A percentile compares a stretch with the other conserved stretches of the same genome.
Evolutionary conservation across 2,888 invertebrate species (phyloP).

Genomic region (Ectemnius lituratus): DNA sequence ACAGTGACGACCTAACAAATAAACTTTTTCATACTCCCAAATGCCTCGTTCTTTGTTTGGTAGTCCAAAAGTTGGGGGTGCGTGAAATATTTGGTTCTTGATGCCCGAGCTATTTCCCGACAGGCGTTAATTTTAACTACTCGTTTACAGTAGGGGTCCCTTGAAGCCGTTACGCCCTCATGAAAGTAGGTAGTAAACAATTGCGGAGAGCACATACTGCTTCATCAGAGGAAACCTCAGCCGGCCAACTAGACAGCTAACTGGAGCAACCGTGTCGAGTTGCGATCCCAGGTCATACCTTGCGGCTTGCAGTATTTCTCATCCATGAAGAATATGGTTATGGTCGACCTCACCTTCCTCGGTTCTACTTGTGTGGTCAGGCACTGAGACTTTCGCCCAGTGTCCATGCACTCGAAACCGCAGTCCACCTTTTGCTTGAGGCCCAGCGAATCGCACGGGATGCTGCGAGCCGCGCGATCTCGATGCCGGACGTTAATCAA

Average conservation of each 20-base stretch:
- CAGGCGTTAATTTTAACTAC: too few relatives aligned
- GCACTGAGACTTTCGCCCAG: conserved; percentile 2
- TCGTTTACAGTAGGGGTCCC: too few relatives aligned
- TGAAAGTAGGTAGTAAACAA: not conserved
- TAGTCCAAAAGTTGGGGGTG: too few relatives aligned
- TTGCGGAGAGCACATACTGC: not conserved
- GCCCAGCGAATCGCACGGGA: conserved; percentile 10
- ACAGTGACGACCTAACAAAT: too few relatives aligned
- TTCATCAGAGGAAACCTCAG: conserved; percentile 14
- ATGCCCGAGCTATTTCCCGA: too few relatives aligned
- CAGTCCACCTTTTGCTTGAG: not conserved
- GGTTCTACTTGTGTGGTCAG: conserved; percentile 42
- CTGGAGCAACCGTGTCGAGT: conserved; percentile 37
- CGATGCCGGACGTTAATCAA: conserved; percentile 26
- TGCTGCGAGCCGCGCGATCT: conserved; percentile 15
- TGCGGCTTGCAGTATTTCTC: conserved; percentile 32
- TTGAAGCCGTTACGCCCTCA: too few relatives aligned
- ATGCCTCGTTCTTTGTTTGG: too few relatives aligned
- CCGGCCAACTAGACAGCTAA: conserved; percentile 24
- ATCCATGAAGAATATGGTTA: conserved; percentile 35
- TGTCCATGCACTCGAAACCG: conserved; percentile 21
- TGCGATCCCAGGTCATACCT: conserved; percentile 35
- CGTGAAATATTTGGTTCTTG: too few relatives aligned
- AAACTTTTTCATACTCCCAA: too few relatives aligned
- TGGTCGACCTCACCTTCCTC: conserved; percentile 18